A percentile compares a stretch with the other conserved stretches of the same genome.
phyloP scores from a whole-genome alignment of 2,113 vertebrate genomes.

The Sigmodon hispidus region DNA sequence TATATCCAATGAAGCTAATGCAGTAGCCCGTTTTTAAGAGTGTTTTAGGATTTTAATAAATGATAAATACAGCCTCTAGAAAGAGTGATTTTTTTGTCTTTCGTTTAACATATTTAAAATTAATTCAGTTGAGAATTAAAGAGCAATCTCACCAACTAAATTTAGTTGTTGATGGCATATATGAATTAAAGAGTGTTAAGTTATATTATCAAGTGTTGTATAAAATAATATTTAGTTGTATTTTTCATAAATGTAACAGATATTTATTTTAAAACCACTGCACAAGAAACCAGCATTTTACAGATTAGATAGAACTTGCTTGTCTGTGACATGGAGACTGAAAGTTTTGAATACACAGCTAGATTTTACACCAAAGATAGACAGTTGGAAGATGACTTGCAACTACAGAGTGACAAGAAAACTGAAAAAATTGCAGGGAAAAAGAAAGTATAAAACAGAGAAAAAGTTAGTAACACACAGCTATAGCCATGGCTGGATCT shows the following conservation, averaged over 20 bases:
- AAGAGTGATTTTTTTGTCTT: background rate
- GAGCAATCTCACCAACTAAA: background rate
- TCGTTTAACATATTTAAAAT: background rate
- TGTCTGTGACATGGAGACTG: background rate
- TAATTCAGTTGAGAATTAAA: background rate
- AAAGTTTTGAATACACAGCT: background rate
- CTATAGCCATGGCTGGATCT: background rate
- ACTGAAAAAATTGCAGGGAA: background rate
- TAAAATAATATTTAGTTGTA: background rate
- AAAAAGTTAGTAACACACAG: background rate
- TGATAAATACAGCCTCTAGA: background rate
- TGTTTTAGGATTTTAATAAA: slow-evolving; percentile 24
- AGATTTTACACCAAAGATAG: background rate
- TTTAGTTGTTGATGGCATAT: background rate
- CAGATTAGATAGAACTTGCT: background rate
- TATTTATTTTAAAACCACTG: slow-evolving; percentile 5
- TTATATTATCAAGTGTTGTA: background rate
- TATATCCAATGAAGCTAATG: background rate
- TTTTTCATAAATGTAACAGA: background rate
- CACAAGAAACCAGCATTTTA: slow-evolving; percentile 23
- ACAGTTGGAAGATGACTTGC: background rate
- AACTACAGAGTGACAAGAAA: background rate
- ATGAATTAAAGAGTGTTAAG: background rate
- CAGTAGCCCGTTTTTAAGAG: background rate
- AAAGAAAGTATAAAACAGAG: no score